These are phyloP conservation scores for Botia almorhae DNA, from an alignment of 2,797 vertebrate genomes.

Conservation along the genomic window DNA sequence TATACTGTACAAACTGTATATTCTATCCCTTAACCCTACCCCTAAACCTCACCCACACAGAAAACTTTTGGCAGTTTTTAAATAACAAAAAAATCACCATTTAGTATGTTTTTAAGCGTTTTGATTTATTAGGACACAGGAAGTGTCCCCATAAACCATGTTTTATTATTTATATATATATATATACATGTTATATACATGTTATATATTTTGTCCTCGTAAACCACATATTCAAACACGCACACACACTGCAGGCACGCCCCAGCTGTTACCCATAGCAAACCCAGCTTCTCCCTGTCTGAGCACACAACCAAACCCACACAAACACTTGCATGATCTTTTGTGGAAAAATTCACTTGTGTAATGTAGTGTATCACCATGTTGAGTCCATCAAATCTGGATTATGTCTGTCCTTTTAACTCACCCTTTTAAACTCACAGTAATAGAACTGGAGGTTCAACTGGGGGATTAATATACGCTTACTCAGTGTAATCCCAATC, in stretches of 20 bases:
- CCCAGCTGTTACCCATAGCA: constrained; percentile 43
- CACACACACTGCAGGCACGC: constrained; percentile 47
- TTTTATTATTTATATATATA: too few species aligned
- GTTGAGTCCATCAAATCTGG: constrained; percentile 22
- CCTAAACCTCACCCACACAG: too few species aligned
- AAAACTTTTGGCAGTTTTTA: too few species aligned
- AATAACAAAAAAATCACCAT: too few species aligned
- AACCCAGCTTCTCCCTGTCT: constrained; percentile 38
- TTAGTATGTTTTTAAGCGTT: too few species aligned
- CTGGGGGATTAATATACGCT: constrained; percentile 17
- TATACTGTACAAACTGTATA: too few species aligned
- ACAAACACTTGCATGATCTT: constrained; percentile 55
- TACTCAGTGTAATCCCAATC: constrained; percentile 9
- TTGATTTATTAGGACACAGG: too few species aligned
- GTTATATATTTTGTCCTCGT: too few species aligned
- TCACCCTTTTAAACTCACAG: constrained; percentile 6
- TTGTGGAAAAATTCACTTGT: constrained; percentile 41
- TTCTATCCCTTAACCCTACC: too few species aligned
- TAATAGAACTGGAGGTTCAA: constrained; percentile 3
- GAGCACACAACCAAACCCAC: constrained; percentile 59
- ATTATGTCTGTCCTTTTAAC: background rate
- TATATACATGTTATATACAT: too few species aligned
- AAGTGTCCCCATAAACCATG: too few species aligned
- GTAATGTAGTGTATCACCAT: constrained; percentile 14
- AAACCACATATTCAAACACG: background rate